Base-by-base conservation (phyloP, 2,888 invertebrate genomes). In the Gisinianus flammeolus region DNA sequence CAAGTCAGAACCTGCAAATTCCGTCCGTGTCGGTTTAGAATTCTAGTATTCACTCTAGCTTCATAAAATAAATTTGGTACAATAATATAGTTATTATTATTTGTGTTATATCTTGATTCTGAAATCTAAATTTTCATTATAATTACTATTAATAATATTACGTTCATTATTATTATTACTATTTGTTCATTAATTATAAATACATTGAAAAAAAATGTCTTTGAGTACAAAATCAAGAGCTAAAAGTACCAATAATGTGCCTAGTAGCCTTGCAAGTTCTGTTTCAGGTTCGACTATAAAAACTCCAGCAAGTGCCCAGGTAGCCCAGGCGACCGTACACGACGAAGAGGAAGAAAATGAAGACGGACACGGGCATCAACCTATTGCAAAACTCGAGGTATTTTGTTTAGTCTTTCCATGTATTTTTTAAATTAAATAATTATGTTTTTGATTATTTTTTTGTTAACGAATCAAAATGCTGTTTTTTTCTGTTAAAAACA, bases 351-450 rank as follows among this genome's bases (percentile, higher is more conserved):
- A 74, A 1, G 86, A 85, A 19, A 91, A 91, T 84, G 91, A 90
- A 68, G 88, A 89, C 16, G 92, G 92, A 73, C 92, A 92, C 82
- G 94, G 94, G 54, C 93, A 94, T 54, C 90, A 92, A 85, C 89
- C 91, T 67, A 89, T 95, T 44, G 88, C 87, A 19, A 93, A 91
- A 87, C 87, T 94, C 79, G 93, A 94, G 90, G 94, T 94, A 87
- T 85, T 79, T 52, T 4, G 2, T 24, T 66, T 6, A 31, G 24
- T 62, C 4, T n/a, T 28, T n/a, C 67, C 30, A 30, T 31, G 2
- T 69, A 10, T 6, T 4, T 44, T 19, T 22, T 22, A 24, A 69
- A 28, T 6, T n/a, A n/a, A n/a, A n/a, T n/a, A n/a, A 12, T 6
- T 12, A 58, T 58, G 62, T 58, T 16, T 6, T n/a, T 58, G n/a